These are phyloP conservation scores for Cnemophilus loriae DNA, from an alignment of 2,113 vertebrate species.

Conservation along the genomic window DNA sequence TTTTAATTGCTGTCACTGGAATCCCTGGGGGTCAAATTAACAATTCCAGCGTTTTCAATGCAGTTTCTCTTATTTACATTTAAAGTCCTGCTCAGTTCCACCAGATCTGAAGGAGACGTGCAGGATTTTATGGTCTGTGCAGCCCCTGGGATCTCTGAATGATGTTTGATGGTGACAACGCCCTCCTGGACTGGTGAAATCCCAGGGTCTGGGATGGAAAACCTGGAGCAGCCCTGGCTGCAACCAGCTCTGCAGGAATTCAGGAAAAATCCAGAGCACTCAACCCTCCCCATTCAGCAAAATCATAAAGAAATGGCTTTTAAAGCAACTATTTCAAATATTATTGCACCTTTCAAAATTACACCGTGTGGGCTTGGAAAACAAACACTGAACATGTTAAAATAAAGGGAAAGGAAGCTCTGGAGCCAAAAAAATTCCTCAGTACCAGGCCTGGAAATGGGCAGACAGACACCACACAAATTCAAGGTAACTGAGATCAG, in stretches of 20 bases:
- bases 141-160: background rate
- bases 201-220: background rate
- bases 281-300: background rate
- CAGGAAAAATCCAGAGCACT: background rate
- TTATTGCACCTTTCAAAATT: constrained; percentile 65
- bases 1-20: constrained; percentile 61
- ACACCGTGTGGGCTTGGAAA: background rate
- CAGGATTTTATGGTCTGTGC: constrained; percentile 12
- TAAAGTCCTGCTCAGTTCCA: constrained; percentile 12
- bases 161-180: background rate
- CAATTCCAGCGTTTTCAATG: background rate
- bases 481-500: background rate
- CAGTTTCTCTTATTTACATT: background rate
- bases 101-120: background rate
- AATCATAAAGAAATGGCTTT: constrained; percentile 54
- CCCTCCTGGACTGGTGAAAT: background rate
- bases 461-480: background rate
- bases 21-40: background rate
- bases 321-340: constrained; percentile 36
- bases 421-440: background rate
- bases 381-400: background rate
- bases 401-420: background rate
- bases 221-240: constrained; percentile 17
- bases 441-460: background rate
- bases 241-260: background rate